These are phyloP conservation scores for Sinohyriopsis cumingii DNA, from an alignment of 2,888 invertebrate species.

Conservation along the genomic window DNA sequence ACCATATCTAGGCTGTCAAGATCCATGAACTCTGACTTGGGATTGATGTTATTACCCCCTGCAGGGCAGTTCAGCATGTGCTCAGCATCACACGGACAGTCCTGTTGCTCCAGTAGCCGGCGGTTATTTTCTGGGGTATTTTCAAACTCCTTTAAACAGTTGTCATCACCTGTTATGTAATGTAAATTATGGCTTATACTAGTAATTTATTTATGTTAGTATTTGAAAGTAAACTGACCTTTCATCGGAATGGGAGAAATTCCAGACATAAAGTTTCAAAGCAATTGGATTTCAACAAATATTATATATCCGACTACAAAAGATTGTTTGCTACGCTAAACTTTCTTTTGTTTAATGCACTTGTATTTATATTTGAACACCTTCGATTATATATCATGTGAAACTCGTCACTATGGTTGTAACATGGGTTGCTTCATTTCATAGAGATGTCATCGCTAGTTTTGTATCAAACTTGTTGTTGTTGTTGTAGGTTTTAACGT, in stretches of 20 bases:
- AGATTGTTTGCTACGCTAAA: no score
- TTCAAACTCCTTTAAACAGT: conserved; percentile 92
- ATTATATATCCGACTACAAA: no score
- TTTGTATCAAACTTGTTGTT: no score
- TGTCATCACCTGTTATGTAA: conserved; percentile 80
- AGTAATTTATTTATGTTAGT: not conserved
- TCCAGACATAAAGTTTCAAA: no score
- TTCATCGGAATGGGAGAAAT: not conserved
- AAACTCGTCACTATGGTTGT: no score
- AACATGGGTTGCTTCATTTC: no score
- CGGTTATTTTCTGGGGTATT: conserved; percentile 96
- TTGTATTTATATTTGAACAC: no score
- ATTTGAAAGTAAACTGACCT: not conserved
- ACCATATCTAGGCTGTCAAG: conserved; percentile 34
- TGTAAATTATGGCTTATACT: not conserved
- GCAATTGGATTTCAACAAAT: no score
- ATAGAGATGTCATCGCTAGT: no score
- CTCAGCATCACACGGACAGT: conserved; percentile 97
- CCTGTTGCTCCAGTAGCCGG: conserved; percentile 86
- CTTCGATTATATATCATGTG: no score
- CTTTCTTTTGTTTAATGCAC: no score
- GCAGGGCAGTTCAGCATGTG: conserved; percentile 92
- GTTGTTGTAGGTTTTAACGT: no score
- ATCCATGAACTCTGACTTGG: conserved; percentile 42
- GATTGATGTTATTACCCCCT: conserved; percentile 62